Evolutionary conservation across 1,140 invertebrate genomes (phyloP), one percentile per base, ranked within the genome.

Genomic region (Cherax destructor): DNA sequence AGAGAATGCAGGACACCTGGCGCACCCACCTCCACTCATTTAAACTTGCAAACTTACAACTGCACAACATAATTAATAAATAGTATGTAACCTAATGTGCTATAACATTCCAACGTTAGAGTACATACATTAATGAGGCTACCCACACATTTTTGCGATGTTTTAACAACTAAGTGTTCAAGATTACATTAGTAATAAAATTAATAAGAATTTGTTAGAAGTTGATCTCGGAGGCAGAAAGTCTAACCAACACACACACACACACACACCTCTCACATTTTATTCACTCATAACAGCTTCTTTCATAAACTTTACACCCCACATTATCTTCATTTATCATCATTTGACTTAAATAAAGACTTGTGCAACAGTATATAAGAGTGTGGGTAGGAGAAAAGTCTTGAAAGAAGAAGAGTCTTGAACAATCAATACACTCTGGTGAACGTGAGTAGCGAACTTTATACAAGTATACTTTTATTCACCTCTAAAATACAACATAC

Each of bases 401-500:
- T 83, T 59, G 13, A 59, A 24, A 83, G 80, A 83, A 83, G 49
- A 80, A 59, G 49, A 83, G 24, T 61, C 16, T 7, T 74, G 16
- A 69, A 74, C 69, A 74, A 74, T 74, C 69, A 74, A 74, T 74
- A 74, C 69, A 74, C 69, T 30, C 69, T 74, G 56, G 47, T 78
- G 76, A 87, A 79, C 74, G 72, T 61, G 56, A 87, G 76, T 59
- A 61, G 77, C 47, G 76, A 88, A 88, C 52, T 88, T 88, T 88
- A 65, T 69, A 49, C 76, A 88, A 88, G 74, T 59, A 87, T 87
- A 88, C 56, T 88, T 80, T 88, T 80, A 88, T 80, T 47, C 13
- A 61, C 56, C 21, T 56, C 16, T 21, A 50, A 18, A 88, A 52
- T 50, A 21, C 41, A 90, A 90, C 92, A 93, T 93, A 95, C 94